Conservation (phyloP, 2,888 invertebrate species). For the Spodoptera exigua region DNA sequence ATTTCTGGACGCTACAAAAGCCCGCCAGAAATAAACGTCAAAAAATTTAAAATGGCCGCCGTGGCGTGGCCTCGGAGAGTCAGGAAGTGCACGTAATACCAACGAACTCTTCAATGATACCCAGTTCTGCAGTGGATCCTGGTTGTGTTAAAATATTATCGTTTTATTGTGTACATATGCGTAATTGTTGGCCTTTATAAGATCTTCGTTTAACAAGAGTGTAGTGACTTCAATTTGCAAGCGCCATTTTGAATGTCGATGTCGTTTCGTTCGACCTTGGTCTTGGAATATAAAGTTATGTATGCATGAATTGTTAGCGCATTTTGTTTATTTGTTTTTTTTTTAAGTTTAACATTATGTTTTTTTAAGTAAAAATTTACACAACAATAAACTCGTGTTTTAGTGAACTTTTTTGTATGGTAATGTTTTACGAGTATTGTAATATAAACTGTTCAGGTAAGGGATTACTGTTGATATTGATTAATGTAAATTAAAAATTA, state of each 20-base stretch:
- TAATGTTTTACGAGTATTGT: too few relatives aligned
- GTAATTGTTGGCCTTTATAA: conserved; percentile 74
- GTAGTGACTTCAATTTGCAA: conserved; percentile 55
- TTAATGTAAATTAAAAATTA: too few relatives aligned
- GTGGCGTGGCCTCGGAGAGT: conserved; percentile 77
- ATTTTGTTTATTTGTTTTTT: conserved; percentile 43
- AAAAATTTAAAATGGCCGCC: conserved; percentile 84
- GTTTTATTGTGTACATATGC: conserved; percentile 62
- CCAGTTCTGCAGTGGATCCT: conserved; percentile 76
- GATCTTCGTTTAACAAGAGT: conserved; percentile 66
- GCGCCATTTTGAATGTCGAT: conserved; percentile 71
- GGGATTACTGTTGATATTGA: too few relatives aligned
- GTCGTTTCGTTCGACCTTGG: conserved; percentile 63
- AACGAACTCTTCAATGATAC: conserved; percentile 88
- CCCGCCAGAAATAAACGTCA: conserved; percentile 88
- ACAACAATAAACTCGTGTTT: not conserved
- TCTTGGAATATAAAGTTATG: conserved; percentile 59
- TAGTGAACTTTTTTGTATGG: too few relatives aligned
- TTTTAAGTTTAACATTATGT: conserved; percentile 12
- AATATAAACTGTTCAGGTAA: too few relatives aligned
- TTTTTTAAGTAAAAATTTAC: not conserved
- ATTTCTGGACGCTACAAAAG: conserved; percentile 73
- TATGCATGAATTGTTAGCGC: conserved; percentile 35
- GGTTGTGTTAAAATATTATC: conserved; percentile 70
- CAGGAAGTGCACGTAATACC: conserved; percentile 88